Conservation (phyloP, 2,797 vertebrate species). For the Centropyge bicolor region DNA sequence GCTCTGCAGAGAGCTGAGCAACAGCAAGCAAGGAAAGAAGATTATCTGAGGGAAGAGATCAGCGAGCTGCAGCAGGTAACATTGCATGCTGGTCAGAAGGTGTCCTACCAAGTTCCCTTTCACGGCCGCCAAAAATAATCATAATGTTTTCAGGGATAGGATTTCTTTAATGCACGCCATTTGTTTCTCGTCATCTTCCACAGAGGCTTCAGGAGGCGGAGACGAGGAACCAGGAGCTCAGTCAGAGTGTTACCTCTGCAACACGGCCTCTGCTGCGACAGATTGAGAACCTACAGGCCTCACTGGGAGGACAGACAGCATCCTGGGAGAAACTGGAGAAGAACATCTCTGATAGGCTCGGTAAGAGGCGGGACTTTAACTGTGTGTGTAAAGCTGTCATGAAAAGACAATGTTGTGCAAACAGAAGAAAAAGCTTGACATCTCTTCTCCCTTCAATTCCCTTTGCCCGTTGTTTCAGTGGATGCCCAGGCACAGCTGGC, state of each 20-base stretch:
- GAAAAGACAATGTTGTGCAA: background rate
- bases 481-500: constrained; percentile 95
- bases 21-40: constrained; percentile 95
- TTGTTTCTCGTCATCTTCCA: background rate
- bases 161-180: background rate
- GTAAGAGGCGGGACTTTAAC: constrained; percentile 79
- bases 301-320: constrained; percentile 91
- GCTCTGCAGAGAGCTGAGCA: constrained; percentile 95
- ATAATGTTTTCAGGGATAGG: background rate
- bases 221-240: constrained; percentile 95
- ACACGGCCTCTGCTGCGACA: constrained; percentile 95
- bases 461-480: constrained; percentile 74
- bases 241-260: constrained; percentile 95
- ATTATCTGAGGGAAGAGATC: constrained; percentile 98
- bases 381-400: background rate
- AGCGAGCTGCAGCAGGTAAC: constrained; percentile 94
- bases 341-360: constrained; percentile 96
- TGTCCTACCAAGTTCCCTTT: background rate
- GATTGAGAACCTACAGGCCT: constrained; percentile 97
- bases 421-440: background rate
- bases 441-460: background rate
- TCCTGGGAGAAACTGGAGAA: constrained; percentile 98
- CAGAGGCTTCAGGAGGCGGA: constrained; percentile 97
- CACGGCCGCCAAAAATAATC: background rate
- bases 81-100: background rate